Base-by-base conservation (phyloP, 2,888 invertebrate genomes). In the Metallyticus violacea region DNA sequence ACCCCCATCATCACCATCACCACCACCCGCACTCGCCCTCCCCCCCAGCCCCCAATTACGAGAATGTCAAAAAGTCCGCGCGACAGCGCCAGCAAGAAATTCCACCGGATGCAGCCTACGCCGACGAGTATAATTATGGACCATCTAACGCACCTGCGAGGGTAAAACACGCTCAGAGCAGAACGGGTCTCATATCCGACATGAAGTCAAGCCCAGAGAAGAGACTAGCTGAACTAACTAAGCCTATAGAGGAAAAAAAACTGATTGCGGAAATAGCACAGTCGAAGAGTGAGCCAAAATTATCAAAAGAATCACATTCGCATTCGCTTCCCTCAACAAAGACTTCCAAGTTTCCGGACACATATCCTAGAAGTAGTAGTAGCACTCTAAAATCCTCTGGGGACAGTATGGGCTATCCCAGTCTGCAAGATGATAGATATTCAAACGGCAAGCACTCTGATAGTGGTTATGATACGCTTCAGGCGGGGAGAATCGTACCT, bases 81-180 rank as follows among this genome's bases (percentile, higher is more conserved):
- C 26, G 77, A n/a, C 81, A 85, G 30, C 78, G 86, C 77, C 86
- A 82, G 85, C 28, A 89, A 9, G 89, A 89, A 22, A 91, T 91
- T 82, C 90, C 90, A 25, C 90, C 91, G 15, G 90, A 91, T 85
- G 91, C 90, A n/a, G 91, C 90, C 22, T 91, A 91, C 88, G 90
- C 90, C 85, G 90, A 91, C 30, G 83, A 77, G 6, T 77, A n/a
- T 26, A 25, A n/a, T 7, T 25, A 27, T 9, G 83, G 76, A 7
- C 7, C 28, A 5, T 62, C 22, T 7, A n/a, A n/a, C n/a, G 22
- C n/a, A 5, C 15, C 81, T 15, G 29, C 29, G 7, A 29, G 28
- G 25, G n/a, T 77, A 25, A 83, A 28, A 62, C 27, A 77, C 22
- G 40, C 40, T 15, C 83, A 83, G n/a, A 77, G 26, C 26, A 26